These are phyloP conservation scores for Cosmia trapezina DNA, from an alignment of 2,888 invertebrate species.

Conservation along the genomic window DNA sequence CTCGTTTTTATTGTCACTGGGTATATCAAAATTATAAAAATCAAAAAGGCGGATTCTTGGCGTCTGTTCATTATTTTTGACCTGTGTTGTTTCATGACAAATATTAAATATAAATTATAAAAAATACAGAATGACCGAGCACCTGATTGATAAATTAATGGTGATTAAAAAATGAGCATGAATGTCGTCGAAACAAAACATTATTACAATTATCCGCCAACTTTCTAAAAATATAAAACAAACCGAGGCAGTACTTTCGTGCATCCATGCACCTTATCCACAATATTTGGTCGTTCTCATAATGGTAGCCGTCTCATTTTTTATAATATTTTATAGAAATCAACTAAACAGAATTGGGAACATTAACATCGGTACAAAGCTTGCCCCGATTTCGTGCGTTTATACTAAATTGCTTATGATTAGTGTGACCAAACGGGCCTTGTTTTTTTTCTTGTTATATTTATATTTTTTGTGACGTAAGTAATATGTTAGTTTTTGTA, in stretches of 20 bases:
- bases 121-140: not conserved
- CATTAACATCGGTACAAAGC: slow-evolving; percentile 86
- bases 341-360: slow-evolving; percentile 89
- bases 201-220: no score
- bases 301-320: slow-evolving; percentile 90
- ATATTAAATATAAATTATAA: not conserved
- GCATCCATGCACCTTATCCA: slow-evolving; percentile 72
- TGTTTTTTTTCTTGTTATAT: slow-evolving; percentile 56
- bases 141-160: not conserved
- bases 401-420: slow-evolving; percentile 85
- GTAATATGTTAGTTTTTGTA: slow-evolving; percentile 69
- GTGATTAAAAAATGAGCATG: not conserved
- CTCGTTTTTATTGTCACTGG: no score
- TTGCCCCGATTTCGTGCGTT: slow-evolving; percentile 84
- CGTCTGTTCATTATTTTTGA: not conserved
- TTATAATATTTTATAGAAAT: slow-evolving; percentile 91
- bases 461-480: slow-evolving; percentile 61
- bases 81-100: not conserved
- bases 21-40: no score
- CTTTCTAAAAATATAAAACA: slow-evolving; percentile 1
- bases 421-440: slow-evolving; percentile 78
- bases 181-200: not conserved
- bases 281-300: slow-evolving; percentile 89
- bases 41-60: no score
- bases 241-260: slow-evolving; percentile 70